Percentiles rank a stretch among this genome's conserved stretches.
These are phyloP conservation scores for Onychomys arenicola DNA, from an alignment of 2,797 vertebrate genomes.

Conservation along the genomic window DNA sequence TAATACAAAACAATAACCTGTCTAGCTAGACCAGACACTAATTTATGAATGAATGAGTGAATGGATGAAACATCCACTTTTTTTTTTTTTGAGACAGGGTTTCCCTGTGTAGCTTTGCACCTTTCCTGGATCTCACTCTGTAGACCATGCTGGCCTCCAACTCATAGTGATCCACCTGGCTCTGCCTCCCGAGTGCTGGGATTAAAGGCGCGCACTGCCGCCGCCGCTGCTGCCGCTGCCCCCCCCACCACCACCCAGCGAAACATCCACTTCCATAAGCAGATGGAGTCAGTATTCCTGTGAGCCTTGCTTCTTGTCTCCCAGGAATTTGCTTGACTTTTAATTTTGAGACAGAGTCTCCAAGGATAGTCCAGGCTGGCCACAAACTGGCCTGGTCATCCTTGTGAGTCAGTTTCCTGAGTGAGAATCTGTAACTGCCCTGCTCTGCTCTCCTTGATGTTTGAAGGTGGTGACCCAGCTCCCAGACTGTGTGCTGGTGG, in stretches of 20 bases:
- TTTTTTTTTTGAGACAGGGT: too few relatives aligned
- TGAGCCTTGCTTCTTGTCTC: background rate
- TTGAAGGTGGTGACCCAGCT: conserved; percentile 92
- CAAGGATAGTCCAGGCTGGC: background rate
- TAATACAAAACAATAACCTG: background rate
- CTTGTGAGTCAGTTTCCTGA: background rate
- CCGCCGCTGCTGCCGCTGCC: too few relatives aligned
- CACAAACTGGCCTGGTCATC: background rate
- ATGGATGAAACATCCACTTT: background rate
- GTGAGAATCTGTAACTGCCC: conserved; percentile 91
- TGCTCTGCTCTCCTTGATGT: conserved; percentile 91
- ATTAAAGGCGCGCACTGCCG: too few relatives aligned
- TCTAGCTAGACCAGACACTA: background rate
- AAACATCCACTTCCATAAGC: background rate
- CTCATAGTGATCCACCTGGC: too few relatives aligned
- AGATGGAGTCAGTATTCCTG: background rate
- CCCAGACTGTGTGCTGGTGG: conserved; percentile 94
- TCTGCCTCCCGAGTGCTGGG: too few relatives aligned
- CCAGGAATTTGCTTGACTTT: background rate
- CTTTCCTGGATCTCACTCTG: too few relatives aligned
- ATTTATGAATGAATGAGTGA: background rate
- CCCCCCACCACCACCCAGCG: too few relatives aligned
- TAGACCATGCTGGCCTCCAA: too few relatives aligned
- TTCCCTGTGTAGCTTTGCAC: too few relatives aligned
- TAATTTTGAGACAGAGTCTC: background rate